Conservation (phyloP, 2,888 invertebrate genomes). For the Trachelus iudaicus region DNA sequence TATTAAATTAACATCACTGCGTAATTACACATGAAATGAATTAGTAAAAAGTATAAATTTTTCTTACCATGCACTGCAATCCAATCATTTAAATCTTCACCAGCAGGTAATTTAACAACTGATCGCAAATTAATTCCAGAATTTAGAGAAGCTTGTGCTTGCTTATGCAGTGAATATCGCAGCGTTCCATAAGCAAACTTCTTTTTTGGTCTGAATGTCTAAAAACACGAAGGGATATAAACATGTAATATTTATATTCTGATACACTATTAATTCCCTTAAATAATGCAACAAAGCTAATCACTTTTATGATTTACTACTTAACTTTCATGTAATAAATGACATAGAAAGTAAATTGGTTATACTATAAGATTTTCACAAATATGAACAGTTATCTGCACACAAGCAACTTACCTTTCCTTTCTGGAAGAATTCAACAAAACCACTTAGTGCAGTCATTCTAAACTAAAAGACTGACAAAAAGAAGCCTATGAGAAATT, state of each 20-base stretch:
- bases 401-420: slow-evolving; percentile 71
- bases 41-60: neutral
- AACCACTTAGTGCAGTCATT: slow-evolving; percentile 76
- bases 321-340: neutral
- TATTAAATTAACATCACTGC: neutral
- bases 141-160: slow-evolving; percentile 89
- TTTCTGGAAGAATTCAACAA: slow-evolving; percentile 82
- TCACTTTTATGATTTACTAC: neutral
- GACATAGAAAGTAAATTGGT: neutral
- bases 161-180: slow-evolving; percentile 87
- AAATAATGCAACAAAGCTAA: neutral
- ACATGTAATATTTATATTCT: neutral
- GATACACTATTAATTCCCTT: neutral
- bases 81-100: slow-evolving; percentile 91
- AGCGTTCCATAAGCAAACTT: slow-evolving; percentile 88
- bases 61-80: slow-evolving; percentile 87
- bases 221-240: slow-evolving; percentile 35
- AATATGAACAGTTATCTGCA: neutral
- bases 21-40: neutral
- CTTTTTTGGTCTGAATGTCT: slow-evolving; percentile 93
- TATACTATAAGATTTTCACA: neutral
- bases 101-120: slow-evolving; percentile 84
- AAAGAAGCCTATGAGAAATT: neutral
- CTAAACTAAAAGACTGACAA: slow-evolving; percentile 13
- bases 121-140: slow-evolving; percentile 87